Conservation (phyloP, 2,888 invertebrate species). For the Brachypalpus laphriformis region DNA sequence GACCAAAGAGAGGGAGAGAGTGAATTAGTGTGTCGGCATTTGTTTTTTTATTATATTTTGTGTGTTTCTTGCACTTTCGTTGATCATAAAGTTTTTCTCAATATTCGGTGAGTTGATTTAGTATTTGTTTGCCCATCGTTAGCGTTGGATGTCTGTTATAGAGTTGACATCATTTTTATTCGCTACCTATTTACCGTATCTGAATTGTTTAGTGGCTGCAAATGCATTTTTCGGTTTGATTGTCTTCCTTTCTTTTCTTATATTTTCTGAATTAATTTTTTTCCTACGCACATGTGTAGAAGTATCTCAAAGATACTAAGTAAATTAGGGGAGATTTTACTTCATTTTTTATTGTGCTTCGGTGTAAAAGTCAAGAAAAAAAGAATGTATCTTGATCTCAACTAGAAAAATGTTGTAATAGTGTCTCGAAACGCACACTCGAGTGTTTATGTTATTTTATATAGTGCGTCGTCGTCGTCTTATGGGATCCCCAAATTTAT, state of each 20-base stretch:
- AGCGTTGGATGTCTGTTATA: slow-evolving; percentile 78
- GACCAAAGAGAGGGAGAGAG: slow-evolving; percentile 29
- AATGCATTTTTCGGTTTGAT: slow-evolving; percentile 53
- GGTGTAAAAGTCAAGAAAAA: slow-evolving; percentile 9
- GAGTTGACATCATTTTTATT: slow-evolving; percentile 19
- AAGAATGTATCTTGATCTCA: neutral
- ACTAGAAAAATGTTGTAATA: slow-evolving; percentile 19
- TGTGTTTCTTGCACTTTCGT: slow-evolving; percentile 68
- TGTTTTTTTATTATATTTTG: slow-evolving; percentile 23
- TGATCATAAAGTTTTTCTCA: slow-evolving; percentile 54
- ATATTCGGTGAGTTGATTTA: slow-evolving; percentile 76
- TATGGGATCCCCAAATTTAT: slow-evolving; percentile 43
- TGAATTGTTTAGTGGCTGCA: slow-evolving; percentile 24
- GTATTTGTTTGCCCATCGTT: slow-evolving; percentile 82
- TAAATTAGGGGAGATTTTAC: neutral
- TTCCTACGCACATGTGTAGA: slow-evolving; percentile 6
- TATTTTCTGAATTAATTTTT: neutral
- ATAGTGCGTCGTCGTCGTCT: slow-evolving; percentile 43
- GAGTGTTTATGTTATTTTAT: slow-evolving; percentile 30
- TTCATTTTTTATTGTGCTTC: neutral
- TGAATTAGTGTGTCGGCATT: slow-evolving; percentile 72
- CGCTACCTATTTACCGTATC: neutral
- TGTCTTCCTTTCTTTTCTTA: neutral
- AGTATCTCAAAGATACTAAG: neutral
- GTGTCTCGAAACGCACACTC: slow-evolving; percentile 29